Evolutionary conservation across 2,888 invertebrate genomes (phyloP), one percentile per base, ranked within the genome.

Genomic region (Catonia carolina): DNA sequence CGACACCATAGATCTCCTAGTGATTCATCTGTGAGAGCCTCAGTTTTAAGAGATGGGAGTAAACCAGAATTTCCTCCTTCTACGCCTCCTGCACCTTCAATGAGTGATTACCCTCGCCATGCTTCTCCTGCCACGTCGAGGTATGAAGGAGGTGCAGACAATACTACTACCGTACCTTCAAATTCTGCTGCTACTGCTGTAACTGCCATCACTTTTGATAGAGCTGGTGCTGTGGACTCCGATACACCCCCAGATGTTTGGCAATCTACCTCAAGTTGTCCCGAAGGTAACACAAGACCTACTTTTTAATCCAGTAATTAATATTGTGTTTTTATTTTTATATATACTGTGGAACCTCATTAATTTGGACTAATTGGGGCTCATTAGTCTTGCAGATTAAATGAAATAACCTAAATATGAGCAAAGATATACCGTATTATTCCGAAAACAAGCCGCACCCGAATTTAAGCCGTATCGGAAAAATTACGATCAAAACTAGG

Each of bases 11-110:
- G 78, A 66, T 75, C 80, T 72, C 72, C 81, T 27, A 73, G 69
- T 64, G 76, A 82, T 71, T 60, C 63, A n/a, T 83, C 84, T 15
- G 72, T 76, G 57, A 75, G 84, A 63, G 83, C 83, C 45, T 84
- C 84, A 60, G 85, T 85, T 15, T 70, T 85, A 64, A 74, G 85
- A 57, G 85, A 85, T 68, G 81, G 80, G 35, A 75, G 69, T 70
- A 62, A 64, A 59, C 62, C 61, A 18, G 67, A 67, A 61, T 63
- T 69, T 54, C 65, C 73, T 72, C 69, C 77, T 69, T 73, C 78
- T 60, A 70, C 73, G 36, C 73, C 71, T 56, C 51, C 66, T 67
- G 68, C 57, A 62, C 70, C 58, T 67, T 67, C 42, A 6, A 27
- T 27, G 27, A 27, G 27, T 8, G 73, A 71, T 61, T 73, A 74